Conservation (phyloP, 2,113 vertebrate genomes). For the Cynopterus brachyotis region DNA sequence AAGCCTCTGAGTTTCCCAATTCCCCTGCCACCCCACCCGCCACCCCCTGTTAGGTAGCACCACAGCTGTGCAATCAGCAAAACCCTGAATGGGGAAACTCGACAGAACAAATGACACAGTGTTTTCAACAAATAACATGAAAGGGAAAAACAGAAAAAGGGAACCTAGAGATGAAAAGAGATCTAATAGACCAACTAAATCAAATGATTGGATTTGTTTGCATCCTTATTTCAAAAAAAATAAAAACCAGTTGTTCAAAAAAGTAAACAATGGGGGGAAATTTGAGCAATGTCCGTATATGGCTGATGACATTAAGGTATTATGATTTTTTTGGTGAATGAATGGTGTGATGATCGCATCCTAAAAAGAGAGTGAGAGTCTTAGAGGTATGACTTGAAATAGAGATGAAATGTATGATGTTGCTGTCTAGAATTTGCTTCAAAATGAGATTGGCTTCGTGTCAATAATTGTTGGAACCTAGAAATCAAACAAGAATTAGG, state of each 20-base stretch:
- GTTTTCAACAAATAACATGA: neutral
- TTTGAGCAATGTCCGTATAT: neutral
- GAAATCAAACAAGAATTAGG: neutral
- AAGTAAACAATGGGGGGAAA: neutral
- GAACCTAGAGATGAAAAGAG: neutral
- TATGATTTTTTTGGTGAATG: neutral
- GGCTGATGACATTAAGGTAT: neutral
- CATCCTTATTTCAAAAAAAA: neutral
- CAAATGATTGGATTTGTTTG: neutral
- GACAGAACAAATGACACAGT: neutral
- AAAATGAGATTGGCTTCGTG: neutral
- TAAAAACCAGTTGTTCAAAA: neutral
- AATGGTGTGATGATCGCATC: neutral
- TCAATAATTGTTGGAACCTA: neutral
- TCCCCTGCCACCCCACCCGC: rapidly evolving
- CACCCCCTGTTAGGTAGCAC: neutral
- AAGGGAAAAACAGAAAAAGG: no score
- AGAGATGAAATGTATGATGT: neutral
- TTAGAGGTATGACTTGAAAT: neutral
- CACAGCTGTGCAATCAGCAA: neutral
- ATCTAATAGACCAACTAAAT: neutral
- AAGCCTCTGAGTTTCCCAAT: neutral
- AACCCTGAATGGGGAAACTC: neutral
- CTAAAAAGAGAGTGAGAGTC: neutral
- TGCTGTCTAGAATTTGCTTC: neutral